phyloP scores from a whole-genome alignment of 2,888 invertebrate genomes.

The Euzophera pinguis region DNA sequence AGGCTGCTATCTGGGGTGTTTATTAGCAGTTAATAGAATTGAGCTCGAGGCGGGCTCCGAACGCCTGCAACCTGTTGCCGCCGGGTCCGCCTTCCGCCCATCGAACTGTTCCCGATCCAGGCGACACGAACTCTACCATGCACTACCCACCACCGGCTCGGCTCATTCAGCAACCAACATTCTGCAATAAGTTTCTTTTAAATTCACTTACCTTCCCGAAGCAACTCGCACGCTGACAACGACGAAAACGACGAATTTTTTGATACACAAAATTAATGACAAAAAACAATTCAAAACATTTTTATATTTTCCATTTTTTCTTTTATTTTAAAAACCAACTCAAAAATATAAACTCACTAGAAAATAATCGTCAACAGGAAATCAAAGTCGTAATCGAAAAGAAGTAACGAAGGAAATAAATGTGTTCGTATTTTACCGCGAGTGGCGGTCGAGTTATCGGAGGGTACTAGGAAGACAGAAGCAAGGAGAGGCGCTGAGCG shows the following conservation, averaged over 20 bases:
- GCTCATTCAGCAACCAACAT: conserved; percentile 23
- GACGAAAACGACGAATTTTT: conserved; percentile 25
- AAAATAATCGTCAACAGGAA: conserved; percentile 45
- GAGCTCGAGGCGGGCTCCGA: conserved; percentile 47
- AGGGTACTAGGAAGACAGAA: conserved; percentile 38
- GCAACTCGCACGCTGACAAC: conserved; percentile 19
- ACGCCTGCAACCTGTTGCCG: conserved; percentile 73
- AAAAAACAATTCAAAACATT: conserved; percentile 44
- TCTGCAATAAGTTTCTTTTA: conserved; percentile 16
- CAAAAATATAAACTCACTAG: conserved; percentile 49
- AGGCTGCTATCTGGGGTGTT: conserved; percentile 53
- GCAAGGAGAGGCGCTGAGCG: conserved; percentile 40
- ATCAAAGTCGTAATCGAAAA: conserved; percentile 43
- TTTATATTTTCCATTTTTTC: conserved; percentile 25
- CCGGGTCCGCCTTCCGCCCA: conserved; percentile 77
- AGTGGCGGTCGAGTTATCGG: conserved; percentile 63
- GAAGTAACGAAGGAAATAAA: conserved; percentile 51
- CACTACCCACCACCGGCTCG: background rate
- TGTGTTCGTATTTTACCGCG: conserved; percentile 47
- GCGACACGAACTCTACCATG: conserved; percentile 10
- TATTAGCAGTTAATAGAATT: conserved; percentile 68
- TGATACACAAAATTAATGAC: conserved; percentile 57
- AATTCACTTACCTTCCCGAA: conserved; percentile 33
- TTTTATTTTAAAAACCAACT: conserved; percentile 35
- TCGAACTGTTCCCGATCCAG: conserved; percentile 38